Evolutionary conservation across 2,797 vertebrate species (phyloP), one percentile per base, ranked within the genome.

Genomic region (Gymnoscopelus braueri): DNA sequence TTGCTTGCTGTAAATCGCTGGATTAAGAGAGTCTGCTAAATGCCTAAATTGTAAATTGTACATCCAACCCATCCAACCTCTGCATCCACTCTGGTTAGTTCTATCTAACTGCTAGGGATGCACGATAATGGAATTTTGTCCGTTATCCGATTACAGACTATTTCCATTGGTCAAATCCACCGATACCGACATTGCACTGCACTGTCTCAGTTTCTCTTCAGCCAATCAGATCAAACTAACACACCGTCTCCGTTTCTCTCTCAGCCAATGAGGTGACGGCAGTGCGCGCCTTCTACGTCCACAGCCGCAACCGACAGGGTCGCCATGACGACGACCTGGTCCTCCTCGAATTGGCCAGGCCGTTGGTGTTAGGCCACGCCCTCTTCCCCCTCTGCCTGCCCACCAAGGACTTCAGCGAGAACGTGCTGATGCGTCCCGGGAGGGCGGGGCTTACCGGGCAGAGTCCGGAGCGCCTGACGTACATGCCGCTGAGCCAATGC

Each of bases 321-420:
- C 87, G 67, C 0, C 90, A 84, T 0, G 92, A 95, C 24, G 91
- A 97, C 0, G 85, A 98, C 75, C 48, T 98, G 0, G 93, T 92
- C 0, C 57, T 99, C 13, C 78, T 98, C 0, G 83, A 92, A n/a
- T 88, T 99, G 9, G 61, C 69, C 24, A n/a, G 13, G 10, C 88
- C 91, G 0, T 24, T 94, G 0, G 39, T 19, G 2, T 94, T 95
- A 19, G 77, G 90, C 61, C 69, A 53, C 0, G 0, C 64, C 6
- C 86, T 91, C 69, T 75, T 93, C 61, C 94, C 94, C 0, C 77
- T 96, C 11, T 98, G 97, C 73, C 66, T 91, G 32, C 95, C 98
- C 0, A 93, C 95, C 56, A 93, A 93, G 69, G 96, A 97, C 83
- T 98, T 96, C 76, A 89, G 94, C 0, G 96, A 98, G 69, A 93